Evolutionary conservation across 2,797 vertebrate species (phyloP).

Genomic region (Sarcophilus harrisii): DNA sequence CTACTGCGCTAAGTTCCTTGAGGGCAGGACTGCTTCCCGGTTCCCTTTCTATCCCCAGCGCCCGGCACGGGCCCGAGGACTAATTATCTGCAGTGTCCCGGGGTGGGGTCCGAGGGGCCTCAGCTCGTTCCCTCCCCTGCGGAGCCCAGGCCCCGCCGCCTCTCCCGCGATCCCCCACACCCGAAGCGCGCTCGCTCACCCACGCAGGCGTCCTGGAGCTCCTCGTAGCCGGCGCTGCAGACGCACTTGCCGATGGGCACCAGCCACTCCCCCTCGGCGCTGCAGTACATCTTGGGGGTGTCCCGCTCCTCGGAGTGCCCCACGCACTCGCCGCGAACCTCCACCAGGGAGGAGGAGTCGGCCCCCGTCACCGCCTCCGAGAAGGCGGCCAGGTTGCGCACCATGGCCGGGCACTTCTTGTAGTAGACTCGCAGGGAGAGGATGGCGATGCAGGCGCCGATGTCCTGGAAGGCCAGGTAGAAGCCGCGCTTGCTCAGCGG

Average conservation of each 20-base stretch:
- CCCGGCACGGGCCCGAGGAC: not conserved
- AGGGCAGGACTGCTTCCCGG: not conserved
- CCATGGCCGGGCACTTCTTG: constrained; percentile 94
- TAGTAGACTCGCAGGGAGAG: constrained; percentile 96
- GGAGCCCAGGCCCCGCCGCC: too few species aligned
- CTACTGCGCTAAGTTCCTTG: not conserved
- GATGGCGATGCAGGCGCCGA: constrained; percentile 96
- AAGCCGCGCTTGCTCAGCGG: constrained; percentile 93
- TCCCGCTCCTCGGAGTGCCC: constrained; percentile 96
- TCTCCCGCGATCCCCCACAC: not conserved
- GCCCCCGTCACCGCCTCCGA: constrained; percentile 95
- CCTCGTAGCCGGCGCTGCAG: constrained; percentile 95
- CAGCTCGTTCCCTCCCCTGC: not conserved
- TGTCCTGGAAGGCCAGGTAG: constrained; percentile 98
- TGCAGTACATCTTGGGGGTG: constrained; percentile 99
- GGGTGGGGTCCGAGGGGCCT: not conserved
- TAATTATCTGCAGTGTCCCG: not conserved
- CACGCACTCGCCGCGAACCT: constrained; percentile 96
- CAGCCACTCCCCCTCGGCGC: constrained; percentile 97
- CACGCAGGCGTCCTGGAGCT: constrained; percentile 92
- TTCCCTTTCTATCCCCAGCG: not conserved
- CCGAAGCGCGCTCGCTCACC: constrained; percentile 86
- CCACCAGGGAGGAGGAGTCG: constrained; percentile 96
- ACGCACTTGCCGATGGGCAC: constrained; percentile 97
- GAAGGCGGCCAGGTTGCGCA: constrained; percentile 95